A percentile compares a stretch with the other conserved stretches of the same genome.
Conservation (phyloP, 1,140 invertebrate genomes). For the Drosophila obscura region DNA sequence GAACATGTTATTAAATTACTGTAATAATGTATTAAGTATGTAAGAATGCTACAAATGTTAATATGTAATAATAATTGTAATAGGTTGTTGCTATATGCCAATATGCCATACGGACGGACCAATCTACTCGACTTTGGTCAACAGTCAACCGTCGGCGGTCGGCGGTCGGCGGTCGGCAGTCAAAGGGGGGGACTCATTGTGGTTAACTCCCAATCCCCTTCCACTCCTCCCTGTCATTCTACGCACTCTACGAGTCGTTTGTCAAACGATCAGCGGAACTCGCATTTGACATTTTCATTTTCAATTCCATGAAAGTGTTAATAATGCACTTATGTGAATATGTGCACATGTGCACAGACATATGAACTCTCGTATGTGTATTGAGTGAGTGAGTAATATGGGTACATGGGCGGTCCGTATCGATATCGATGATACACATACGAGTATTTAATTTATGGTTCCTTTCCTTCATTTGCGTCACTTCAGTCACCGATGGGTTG, state of each 20-base stretch:
- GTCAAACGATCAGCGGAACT: slow-evolving; percentile 1
- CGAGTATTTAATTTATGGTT: slow-evolving; percentile 26
- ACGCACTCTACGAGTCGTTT: slow-evolving; percentile 47
- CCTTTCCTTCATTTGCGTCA: slow-evolving; percentile 25
- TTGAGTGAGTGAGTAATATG: slow-evolving; percentile 11
- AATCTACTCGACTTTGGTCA: slow-evolving; percentile 59
- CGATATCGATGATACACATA: slow-evolving; percentile 32
- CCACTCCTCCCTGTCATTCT: slow-evolving; percentile 33
- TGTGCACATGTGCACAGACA: background rate
- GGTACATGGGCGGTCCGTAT: slow-evolving; percentile 16
- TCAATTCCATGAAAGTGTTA: slow-evolving; percentile 60
- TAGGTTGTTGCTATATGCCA: slow-evolving; percentile 50
- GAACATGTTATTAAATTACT: slow-evolving; percentile 84
- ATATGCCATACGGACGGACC: slow-evolving; percentile 24
- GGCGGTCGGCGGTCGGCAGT: background rate
- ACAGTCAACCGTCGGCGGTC: slow-evolving; percentile 6
- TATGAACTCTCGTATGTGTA: slow-evolving; percentile 4
- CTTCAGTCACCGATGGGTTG: background rate
- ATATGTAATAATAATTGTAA: slow-evolving; percentile 81
- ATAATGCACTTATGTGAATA: slow-evolving; percentile 49
- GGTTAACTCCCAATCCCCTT: background rate
- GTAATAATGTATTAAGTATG: slow-evolving; percentile 82
- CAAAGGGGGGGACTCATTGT: too few relatives aligned
- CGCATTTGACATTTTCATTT: slow-evolving; percentile 54
- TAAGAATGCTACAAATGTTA: slow-evolving; percentile 83